These are phyloP conservation scores for Troilus luridus DNA, from an alignment of 2,888 invertebrate genomes.

Conservation along the genomic window DNA sequence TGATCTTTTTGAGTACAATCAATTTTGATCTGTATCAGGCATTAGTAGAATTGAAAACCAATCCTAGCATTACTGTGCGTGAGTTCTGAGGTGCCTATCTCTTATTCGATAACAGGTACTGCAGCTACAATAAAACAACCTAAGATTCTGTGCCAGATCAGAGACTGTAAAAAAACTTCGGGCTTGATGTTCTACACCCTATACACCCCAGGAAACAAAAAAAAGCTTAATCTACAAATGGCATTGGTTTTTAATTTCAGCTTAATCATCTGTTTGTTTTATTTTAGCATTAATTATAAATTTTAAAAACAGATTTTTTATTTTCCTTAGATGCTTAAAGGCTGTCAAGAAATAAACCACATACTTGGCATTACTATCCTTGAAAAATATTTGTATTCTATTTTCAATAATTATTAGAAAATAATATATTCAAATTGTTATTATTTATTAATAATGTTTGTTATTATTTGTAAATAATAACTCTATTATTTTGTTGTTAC, in stretches of 20 bases:
- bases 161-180: no score
- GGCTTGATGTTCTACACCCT: no score
- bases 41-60: neutral
- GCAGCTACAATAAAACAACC: neutral
- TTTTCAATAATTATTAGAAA: neutral
- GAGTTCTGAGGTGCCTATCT: neutral
- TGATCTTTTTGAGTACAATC: neutral
- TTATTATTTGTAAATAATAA: no score
- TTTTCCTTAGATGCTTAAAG: neutral
- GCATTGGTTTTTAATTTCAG: neutral
- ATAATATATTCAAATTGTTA: no score
- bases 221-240: neutral
- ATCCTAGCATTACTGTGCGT: neutral
- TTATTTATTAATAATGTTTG: no score
- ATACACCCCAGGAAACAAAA: neutral
- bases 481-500: no score
- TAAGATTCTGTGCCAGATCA: neutral
- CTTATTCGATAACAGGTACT: neutral
- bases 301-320: no score
- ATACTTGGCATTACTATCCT: neutral
- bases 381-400: neutral
- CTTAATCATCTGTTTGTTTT: neutral
- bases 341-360: neutral
- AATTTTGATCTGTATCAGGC: neutral
- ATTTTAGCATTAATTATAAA: neutral